Conservation (phyloP, 2,113 vertebrate genomes). For the Carollia perspicillata region DNA sequence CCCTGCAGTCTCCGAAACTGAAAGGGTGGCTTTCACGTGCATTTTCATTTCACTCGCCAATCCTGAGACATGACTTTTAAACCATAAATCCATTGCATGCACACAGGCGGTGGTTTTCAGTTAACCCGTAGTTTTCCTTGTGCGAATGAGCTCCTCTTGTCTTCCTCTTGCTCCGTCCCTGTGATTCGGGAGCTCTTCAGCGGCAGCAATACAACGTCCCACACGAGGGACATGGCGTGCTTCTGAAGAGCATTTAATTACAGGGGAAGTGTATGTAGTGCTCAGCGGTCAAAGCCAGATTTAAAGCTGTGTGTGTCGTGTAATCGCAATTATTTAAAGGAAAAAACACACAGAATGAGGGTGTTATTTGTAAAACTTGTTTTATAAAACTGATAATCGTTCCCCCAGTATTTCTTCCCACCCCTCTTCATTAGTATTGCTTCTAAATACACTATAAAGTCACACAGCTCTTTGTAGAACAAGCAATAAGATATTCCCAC, state of each 20-base stretch:
- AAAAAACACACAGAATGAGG: neutral
- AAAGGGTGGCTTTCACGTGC: neutral
- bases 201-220: neutral
- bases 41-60: neutral
- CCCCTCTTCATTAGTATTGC: neutral
- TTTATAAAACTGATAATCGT: neutral
- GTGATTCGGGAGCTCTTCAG: neutral
- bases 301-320: neutral
- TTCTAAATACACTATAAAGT: neutral
- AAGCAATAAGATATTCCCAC: neutral
- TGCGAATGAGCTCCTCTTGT: neutral
- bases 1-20: too few species aligned
- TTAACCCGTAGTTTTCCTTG: neutral
- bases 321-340: neutral
- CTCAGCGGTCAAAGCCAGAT: neutral
- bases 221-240: neutral
- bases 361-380: neutral
- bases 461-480: neutral
- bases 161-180: neutral
- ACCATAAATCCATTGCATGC: accelerated
- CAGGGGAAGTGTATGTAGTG: neutral
- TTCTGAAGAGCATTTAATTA: neutral
- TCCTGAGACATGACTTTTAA: neutral
- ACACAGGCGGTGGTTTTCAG: neutral
- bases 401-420: neutral